phyloP scores from a whole-genome alignment of 2,797 vertebrate genomes.

The Fringilla coelebs region DNA sequence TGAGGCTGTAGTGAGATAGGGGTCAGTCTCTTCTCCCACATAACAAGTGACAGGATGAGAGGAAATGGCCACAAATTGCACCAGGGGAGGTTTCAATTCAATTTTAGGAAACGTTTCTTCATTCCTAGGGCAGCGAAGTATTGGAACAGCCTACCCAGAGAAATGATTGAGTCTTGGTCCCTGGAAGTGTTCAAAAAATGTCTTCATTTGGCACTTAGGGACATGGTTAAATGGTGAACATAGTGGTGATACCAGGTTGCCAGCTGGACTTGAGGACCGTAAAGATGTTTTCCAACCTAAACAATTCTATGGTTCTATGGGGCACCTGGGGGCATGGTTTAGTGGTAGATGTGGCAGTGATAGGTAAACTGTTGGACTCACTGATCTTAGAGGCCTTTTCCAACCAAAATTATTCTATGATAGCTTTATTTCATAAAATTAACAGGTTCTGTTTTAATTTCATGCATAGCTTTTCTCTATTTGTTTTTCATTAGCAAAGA shows the following conservation, averaged over 20 bases:
- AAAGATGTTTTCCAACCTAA: background rate
- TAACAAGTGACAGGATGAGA: background rate
- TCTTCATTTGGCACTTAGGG: background rate
- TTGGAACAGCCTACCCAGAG: background rate
- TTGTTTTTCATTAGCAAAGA: background rate
- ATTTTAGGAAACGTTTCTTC: background rate
- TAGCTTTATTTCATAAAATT: background rate
- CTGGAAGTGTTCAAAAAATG: background rate
- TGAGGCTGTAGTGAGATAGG: background rate
- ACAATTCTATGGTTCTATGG: background rate
- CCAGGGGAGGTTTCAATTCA: background rate
- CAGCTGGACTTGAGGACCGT: background rate
- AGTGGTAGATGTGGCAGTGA: background rate
- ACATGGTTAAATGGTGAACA: background rate
- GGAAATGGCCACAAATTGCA: background rate
- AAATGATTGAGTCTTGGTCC: background rate
- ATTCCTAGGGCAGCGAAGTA: background rate
- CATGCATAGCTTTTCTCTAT: background rate
- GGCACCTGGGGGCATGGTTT: background rate
- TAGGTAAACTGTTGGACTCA: background rate
- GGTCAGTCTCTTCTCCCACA: rapidly evolving
- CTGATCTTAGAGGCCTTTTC: background rate
- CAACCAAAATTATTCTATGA: background rate
- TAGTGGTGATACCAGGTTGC: too few species aligned
- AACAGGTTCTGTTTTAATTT: background rate